These are phyloP conservation scores for Pteria penguin DNA, from an alignment of 2,888 invertebrate genomes.

Conservation along the genomic window DNA sequence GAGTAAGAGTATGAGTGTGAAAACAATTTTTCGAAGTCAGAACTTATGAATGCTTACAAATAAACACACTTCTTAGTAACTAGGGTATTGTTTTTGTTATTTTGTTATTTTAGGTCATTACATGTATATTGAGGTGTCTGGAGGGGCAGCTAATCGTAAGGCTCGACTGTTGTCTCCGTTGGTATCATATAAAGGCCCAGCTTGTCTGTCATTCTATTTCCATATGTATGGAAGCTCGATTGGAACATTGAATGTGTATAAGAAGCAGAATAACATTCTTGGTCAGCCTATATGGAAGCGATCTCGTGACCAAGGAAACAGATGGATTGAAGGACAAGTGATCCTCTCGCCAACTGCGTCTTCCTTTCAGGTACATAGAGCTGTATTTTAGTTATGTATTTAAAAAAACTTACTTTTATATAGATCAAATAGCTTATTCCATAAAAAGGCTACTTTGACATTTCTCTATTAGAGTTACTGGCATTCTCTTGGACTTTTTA, in stretches of 20 bases:
- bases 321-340: conserved; percentile 66
- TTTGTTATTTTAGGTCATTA: conserved; percentile 66
- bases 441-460: no score
- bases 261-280: conserved; percentile 42
- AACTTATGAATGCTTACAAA: no score
- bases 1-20: no score
- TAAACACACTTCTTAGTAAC: no score
- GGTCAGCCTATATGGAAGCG: conserved; percentile 63
- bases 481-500: no score
- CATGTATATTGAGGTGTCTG: conserved; percentile 68
- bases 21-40: no score
- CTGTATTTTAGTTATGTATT: no score
- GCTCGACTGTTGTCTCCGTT: conserved; percentile 64
- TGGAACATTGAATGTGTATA: conserved; percentile 63
- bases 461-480: no score
- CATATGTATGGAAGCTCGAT: conserved; percentile 70
- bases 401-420: no score
- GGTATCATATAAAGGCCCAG: conserved; percentile 40
- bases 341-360: conserved; percentile 52
- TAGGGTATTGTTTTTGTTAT: no score
- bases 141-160: conserved; percentile 59
- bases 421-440: no score
- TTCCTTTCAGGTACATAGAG: conserved; percentile 45
- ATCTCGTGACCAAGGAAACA: conserved; percentile 66
- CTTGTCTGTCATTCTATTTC: conserved; percentile 68